A percentile compares a stretch with the other conserved stretches of the same genome.
Evolutionary conservation across 2,113 vertebrate genomes (phyloP).

Genomic region (Nyctibius bracteatus): DNA sequence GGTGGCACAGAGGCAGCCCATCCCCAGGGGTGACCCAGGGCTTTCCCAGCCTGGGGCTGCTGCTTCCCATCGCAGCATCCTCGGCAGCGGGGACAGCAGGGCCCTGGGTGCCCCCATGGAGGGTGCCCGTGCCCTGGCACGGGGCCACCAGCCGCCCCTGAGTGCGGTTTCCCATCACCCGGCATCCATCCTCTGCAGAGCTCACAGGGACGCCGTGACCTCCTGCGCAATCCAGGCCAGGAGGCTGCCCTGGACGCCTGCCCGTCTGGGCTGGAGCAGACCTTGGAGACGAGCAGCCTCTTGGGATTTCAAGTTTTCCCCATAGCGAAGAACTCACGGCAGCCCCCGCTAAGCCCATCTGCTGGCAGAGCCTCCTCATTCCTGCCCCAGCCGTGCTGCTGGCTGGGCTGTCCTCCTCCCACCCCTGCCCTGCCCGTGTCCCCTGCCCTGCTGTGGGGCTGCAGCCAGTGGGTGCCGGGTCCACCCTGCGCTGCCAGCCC

Average conservation of each 20-base stretch:
- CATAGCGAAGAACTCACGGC: neutral
- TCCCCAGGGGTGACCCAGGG: neutral
- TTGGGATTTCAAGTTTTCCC: neutral
- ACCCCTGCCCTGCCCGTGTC: no score
- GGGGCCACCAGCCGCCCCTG: rapidly evolving
- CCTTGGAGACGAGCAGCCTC: neutral
- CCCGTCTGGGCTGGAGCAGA: neutral
- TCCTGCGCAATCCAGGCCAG: neutral
- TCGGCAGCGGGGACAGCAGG: rapidly evolving
- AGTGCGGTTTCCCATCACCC: neutral
- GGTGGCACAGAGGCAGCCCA: neutral
- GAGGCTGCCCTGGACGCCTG: neutral
- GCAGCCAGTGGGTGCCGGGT: neutral
- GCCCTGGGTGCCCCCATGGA: neutral
- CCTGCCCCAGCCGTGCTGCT: neutral
- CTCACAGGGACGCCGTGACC: neutral
- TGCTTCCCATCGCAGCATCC: neutral
- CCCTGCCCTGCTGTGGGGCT: neutral
- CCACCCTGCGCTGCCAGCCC: neutral
- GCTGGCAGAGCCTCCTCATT: neutral
- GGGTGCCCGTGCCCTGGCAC: rapidly evolving
- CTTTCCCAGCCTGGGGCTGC: neutral
- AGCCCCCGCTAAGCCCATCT: neutral
- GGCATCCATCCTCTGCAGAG: neutral
- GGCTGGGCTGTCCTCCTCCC: neutral